Percentiles rank a stretch among this genome's conserved stretches.
phyloP scores from a whole-genome alignment of 2,113 vertebrate species.

The Hippopotamus amphibius region DNA sequence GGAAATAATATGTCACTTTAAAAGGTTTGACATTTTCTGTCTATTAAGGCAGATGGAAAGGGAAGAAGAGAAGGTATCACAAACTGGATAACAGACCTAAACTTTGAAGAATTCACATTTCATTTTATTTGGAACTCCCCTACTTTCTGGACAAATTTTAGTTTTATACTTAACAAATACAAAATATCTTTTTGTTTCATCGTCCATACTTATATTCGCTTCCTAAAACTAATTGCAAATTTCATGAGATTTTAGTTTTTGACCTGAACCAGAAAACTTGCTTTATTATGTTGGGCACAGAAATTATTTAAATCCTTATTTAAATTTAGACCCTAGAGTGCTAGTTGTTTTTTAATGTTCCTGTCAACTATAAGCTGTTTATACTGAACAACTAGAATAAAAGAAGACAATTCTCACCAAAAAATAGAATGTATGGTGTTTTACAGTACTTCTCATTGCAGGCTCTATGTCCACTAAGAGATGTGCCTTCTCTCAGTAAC shows the following conservation, averaged over 20 bases:
- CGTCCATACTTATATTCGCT: neutral
- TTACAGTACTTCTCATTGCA: conserved; percentile 75
- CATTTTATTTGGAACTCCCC: conserved; percentile 15
- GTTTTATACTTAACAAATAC: neutral
- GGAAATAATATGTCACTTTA: conserved; percentile 5
- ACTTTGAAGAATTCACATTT: conserved; percentile 27
- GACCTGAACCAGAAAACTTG: conserved; percentile 17
- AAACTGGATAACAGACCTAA: neutral
- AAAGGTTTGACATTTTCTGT: conserved; percentile 13
- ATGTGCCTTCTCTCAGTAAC: conserved; percentile 96
- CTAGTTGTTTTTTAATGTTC: conserved; percentile 54
- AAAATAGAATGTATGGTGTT: conserved; percentile 20
- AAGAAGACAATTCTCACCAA: neutral
- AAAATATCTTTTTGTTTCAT: conserved; percentile 35
- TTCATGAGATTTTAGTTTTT: conserved; percentile 49
- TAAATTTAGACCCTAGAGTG: conserved; percentile 14
- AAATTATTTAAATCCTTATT: conserved; percentile 14
- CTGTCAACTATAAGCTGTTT: neutral
- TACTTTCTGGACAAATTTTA: conserved; percentile 17
- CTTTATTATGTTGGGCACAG: neutral
- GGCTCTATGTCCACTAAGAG: conserved; percentile 96
- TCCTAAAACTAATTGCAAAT: conserved; percentile 46
- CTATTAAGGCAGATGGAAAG: neutral
- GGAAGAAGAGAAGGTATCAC: conserved; percentile 1
- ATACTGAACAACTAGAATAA: neutral